Evolutionary conservation across 2,888 invertebrate genomes (phyloP).

Genomic region (Eustalomyia histrio): DNA sequence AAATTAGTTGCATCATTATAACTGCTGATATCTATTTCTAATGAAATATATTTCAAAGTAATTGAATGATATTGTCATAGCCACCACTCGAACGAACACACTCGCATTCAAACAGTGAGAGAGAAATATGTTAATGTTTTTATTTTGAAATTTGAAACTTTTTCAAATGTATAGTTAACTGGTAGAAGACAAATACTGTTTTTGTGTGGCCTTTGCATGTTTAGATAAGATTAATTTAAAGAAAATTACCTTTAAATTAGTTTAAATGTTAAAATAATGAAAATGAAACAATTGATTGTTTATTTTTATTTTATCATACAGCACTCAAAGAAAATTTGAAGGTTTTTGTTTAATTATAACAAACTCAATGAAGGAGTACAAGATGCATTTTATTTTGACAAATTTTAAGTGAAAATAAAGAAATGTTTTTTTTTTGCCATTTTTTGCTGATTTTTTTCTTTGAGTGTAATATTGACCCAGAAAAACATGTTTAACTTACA

Average conservation of each 20-base stretch:
- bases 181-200: neutral
- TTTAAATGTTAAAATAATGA: conserved; percentile 20
- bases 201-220: conserved; percentile 35
- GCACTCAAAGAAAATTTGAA: no score
- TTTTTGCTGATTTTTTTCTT: no score
- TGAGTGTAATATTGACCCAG: no score
- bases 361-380: no score
- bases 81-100: neutral
- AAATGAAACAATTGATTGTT: no score
- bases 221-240: conserved; percentile 41
- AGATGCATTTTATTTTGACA: no score
- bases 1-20: neutral
- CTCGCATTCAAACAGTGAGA: no score
- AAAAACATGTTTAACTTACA: no score
- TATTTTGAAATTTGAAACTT: conserved; percentile 19
- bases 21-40: conserved; percentile 3
- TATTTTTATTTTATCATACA: no score
- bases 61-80: conserved; percentile 2
- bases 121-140: neutral
- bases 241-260: conserved; percentile 48
- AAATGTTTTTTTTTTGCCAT: no score
- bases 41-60: neutral
- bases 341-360: no score
- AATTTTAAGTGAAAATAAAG: no score
- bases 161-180: neutral